These are phyloP conservation scores for Tangara arthus DNA, from an alignment of 2,797 vertebrate genomes.

Conservation along the genomic window DNA sequence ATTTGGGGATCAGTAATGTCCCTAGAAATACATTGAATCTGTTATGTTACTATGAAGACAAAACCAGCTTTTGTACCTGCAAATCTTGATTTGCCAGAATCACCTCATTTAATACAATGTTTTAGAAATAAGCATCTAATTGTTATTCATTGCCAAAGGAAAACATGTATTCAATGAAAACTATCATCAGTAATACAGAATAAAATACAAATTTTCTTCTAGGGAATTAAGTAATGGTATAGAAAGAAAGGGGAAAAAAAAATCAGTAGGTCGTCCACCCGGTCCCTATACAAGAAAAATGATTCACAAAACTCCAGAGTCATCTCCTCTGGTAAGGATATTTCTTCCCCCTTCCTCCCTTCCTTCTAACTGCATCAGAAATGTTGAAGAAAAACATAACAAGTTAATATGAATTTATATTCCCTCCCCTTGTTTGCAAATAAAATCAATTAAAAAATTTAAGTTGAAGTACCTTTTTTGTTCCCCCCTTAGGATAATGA, in stretches of 20 bases:
- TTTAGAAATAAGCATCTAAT: background rate
- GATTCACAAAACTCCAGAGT: constrained; percentile 84
- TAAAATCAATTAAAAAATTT: background rate
- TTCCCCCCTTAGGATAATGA: constrained; percentile 72
- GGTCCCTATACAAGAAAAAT: constrained; percentile 87
- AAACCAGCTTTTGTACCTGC: background rate
- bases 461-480: background rate
- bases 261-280: constrained; percentile 83
- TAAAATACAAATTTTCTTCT: constrained; percentile 57
- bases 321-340: constrained; percentile 82
- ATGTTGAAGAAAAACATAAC: constrained; percentile 3
- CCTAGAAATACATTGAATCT: background rate
- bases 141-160: background rate
- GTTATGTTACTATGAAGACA: background rate
- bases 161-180: background rate
- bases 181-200: background rate
- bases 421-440: background rate
- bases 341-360: background rate
- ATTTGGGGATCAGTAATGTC: background rate
- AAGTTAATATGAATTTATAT: background rate
- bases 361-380: background rate
- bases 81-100: background rate
- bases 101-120: background rate
- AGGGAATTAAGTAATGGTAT: constrained; percentile 87
- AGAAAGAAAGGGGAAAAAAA: constrained; percentile 90